phyloP scores from a whole-genome alignment of 1,140 invertebrate genomes.

The Papilio helenus region DNA sequence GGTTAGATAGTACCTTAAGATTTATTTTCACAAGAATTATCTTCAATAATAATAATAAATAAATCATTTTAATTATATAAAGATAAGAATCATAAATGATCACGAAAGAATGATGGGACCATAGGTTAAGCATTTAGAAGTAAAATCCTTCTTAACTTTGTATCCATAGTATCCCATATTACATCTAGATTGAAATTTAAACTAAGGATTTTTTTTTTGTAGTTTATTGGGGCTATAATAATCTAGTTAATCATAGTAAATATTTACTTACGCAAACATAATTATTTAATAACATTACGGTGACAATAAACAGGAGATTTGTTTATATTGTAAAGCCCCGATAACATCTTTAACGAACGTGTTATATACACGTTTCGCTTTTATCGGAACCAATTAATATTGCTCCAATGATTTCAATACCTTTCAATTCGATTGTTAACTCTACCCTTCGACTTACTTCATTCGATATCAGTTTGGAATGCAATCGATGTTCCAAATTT shows the following conservation, averaged over 20 bases:
- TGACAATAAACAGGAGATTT: constrained; percentile 44
- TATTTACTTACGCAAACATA: constrained; percentile 15
- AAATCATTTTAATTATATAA: too few species aligned
- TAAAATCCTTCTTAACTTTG: too few species aligned
- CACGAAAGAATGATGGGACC: too few species aligned
- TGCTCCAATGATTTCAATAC: constrained; percentile 25
- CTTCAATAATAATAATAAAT: background rate
- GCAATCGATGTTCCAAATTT: constrained; percentile 34
- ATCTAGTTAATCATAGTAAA: constrained; percentile 5
- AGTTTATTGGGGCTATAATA: too few species aligned
- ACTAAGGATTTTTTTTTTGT: too few species aligned
- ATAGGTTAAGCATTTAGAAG: too few species aligned
- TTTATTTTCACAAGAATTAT: background rate
- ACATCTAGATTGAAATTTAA: too few species aligned
- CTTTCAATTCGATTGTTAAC: constrained; percentile 31
- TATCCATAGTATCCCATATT: too few species aligned
- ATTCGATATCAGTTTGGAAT: constrained; percentile 25
- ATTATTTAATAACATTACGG: constrained; percentile 26
- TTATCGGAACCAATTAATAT: constrained; percentile 40
- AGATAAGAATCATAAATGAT: too few species aligned
- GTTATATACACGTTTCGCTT: constrained; percentile 41
- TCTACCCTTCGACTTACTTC: constrained; percentile 16
- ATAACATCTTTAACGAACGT: constrained; percentile 31
- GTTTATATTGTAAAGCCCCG: constrained; percentile 42
- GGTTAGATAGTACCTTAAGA: background rate